A percentile compares a stretch with the other conserved stretches of the same genome.
Conservation (phyloP, 2,888 invertebrate species). For the Cheilosia vernalis region DNA sequence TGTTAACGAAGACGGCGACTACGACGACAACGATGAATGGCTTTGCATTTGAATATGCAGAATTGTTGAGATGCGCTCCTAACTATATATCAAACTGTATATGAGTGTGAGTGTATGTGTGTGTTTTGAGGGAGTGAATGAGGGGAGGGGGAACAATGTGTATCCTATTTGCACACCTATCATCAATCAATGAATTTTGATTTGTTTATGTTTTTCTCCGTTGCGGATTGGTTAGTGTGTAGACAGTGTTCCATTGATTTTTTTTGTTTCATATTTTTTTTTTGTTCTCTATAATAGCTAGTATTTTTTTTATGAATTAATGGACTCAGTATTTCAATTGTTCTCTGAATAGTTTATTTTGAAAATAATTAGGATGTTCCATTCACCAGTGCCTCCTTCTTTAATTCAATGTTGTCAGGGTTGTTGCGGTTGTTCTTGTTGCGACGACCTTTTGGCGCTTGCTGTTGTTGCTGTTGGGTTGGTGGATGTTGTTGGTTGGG, state of each 20-base stretch:
- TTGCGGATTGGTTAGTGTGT: slow-evolving; percentile 58
- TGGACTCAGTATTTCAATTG: slow-evolving; percentile 74
- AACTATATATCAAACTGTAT: slow-evolving; percentile 47
- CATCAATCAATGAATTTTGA: slow-evolving; percentile 59
- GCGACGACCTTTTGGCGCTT: slow-evolving; percentile 81
- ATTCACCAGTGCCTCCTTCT: slow-evolving; percentile 83
- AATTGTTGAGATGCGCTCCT: slow-evolving; percentile 65
- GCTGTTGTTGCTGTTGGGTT: slow-evolving; percentile 76
- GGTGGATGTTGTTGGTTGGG: slow-evolving; percentile 75
- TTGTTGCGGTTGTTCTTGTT: slow-evolving; percentile 81
- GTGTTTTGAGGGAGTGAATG: slow-evolving; percentile 7
- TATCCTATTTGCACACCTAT: slow-evolving; percentile 45
- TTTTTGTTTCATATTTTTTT: slow-evolving; percentile 25
- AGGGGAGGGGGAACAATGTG: not conserved
- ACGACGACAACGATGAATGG: slow-evolving; percentile 48
- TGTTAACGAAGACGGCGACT: slow-evolving; percentile 56
- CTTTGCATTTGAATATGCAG: slow-evolving; percentile 57
- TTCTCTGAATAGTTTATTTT: slow-evolving; percentile 75
- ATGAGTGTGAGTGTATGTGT: slow-evolving; percentile 21
- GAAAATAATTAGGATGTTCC: slow-evolving; percentile 82
- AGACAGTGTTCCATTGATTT: slow-evolving; percentile 35
- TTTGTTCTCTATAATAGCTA: slow-evolving; percentile 70
- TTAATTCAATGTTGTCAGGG: slow-evolving; percentile 80
- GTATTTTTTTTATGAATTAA: slow-evolving; percentile 68
- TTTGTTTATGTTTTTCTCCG: slow-evolving; percentile 43